Evolutionary conservation across 2,113 vertebrate species (phyloP).

Genomic region (Heptranchias perlo): DNA sequence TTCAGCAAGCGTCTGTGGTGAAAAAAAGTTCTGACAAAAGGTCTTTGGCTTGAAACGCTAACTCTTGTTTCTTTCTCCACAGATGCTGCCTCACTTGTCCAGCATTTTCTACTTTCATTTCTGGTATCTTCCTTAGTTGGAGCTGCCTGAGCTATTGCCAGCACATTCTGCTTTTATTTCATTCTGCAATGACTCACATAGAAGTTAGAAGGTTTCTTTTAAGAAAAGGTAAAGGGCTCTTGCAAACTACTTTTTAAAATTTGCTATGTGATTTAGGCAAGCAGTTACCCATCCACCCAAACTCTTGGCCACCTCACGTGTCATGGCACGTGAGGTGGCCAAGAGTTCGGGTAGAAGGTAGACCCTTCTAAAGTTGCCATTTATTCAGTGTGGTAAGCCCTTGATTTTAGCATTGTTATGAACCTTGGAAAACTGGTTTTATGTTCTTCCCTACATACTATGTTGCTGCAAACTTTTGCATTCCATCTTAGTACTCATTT

Average conservation of each 20-base stretch:
- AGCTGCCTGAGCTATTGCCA: neutral
- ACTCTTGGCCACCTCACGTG: neutral
- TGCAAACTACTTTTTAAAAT: neutral
- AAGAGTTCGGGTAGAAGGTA: neutral
- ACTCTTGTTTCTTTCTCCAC: too few relatives aligned
- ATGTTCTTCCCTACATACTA: neutral
- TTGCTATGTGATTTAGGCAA: neutral
- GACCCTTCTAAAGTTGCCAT: neutral
- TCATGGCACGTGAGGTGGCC: neutral
- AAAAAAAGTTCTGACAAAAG: too few relatives aligned
- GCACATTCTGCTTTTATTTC: neutral
- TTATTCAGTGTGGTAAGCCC: neutral
- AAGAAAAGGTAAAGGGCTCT: neutral
- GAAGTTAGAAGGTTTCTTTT: too few relatives aligned
- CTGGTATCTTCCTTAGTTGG: neutral
- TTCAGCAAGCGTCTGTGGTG: too few relatives aligned
- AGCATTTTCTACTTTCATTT: too few relatives aligned
- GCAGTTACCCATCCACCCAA: neutral
- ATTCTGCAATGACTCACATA: neutral
- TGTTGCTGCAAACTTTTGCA: neutral
- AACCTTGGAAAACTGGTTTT: neutral
- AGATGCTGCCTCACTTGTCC: too few relatives aligned
- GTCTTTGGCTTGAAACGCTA: too few relatives aligned
- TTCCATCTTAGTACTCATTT: neutral
- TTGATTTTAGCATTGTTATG: neutral